These are phyloP conservation scores for Gortyna flavago DNA, from an alignment of 2,888 invertebrate species.

Conservation along the genomic window DNA sequence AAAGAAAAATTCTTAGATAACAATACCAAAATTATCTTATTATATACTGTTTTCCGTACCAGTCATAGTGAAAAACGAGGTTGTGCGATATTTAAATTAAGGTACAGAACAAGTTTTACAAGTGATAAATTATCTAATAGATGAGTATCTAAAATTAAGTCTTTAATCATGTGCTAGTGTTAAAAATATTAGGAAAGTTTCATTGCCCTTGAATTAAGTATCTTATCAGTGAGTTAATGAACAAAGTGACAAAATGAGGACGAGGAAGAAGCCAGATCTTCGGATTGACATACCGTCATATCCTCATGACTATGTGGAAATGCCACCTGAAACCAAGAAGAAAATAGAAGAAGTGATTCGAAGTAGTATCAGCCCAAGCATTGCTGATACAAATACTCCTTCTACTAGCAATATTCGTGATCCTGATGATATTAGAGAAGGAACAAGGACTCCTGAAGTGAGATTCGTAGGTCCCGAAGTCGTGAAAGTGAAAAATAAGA, in stretches of 20 bases:
- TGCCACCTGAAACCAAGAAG: slow-evolving; percentile 79
- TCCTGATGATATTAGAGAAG: slow-evolving; percentile 49
- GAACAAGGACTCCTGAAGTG: slow-evolving; percentile 82
- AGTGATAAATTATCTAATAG: slow-evolving; percentile 25
- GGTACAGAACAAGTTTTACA: not conserved
- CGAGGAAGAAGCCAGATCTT: slow-evolving; percentile 84
- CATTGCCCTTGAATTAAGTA: slow-evolving; percentile 17
- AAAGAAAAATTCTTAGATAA: slow-evolving; percentile 76
- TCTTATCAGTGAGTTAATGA: slow-evolving; percentile 39
- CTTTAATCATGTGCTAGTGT: slow-evolving; percentile 33
- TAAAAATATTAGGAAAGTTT: slow-evolving; percentile 31
- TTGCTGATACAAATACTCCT: slow-evolving; percentile 14
- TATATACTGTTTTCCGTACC: slow-evolving; percentile 55
- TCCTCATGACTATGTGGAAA: slow-evolving; percentile 84
- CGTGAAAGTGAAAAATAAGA: slow-evolving; percentile 48
- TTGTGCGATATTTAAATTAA: slow-evolving; percentile 23
- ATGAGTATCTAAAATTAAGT: slow-evolving; percentile 44
- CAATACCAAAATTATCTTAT: slow-evolving; percentile 62
- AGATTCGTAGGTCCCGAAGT: slow-evolving; percentile 75
- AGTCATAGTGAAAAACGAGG: slow-evolving; percentile 38
- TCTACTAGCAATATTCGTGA: slow-evolving; percentile 29
- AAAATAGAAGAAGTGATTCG: slow-evolving; percentile 72
- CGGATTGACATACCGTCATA: slow-evolving; percentile 80
- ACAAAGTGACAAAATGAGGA: slow-evolving; percentile 72
- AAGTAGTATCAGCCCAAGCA: slow-evolving; percentile 54